Base-by-base conservation (phyloP, 2,888 invertebrate genomes). In the Synergus gifuensis region DNA sequence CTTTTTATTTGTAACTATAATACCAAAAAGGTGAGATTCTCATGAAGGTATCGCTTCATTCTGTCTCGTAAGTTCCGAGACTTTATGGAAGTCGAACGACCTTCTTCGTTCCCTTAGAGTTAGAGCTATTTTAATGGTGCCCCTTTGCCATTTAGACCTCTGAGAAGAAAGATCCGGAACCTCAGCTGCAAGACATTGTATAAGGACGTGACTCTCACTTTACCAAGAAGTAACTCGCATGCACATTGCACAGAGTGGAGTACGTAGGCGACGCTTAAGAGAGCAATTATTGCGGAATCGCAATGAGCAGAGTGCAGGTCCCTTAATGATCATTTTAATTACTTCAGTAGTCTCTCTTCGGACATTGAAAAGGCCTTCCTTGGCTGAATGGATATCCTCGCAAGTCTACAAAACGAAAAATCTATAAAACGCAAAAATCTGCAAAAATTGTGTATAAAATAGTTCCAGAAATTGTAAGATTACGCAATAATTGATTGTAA, bases 231-330 rank as follows among this genome's bases (percentile, higher is more conserved):
- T 36, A 9, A 54, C 46, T 66, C 44, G 5, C 44, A 67, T 46
- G 16, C 54, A 54, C n/a, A 28, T 28, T 28, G 28, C 28, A 28
- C n/a, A 16, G 54, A n/a, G 16, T 16, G n/a, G 16, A 54, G n/a
- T 22, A 46, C 36, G 69, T 73, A 54, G 49, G 49, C 76, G 49
- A 46, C 40, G 76, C 79, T 69, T 73, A 81, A 84, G 82, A 81
- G 83, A 85, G 86, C 82, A 85, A 86, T 87, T 87, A 87, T 83
- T 83, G 81, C 77, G 86, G 85, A 86, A 86, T 86, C 80, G 83
- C 83, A 84, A 85, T 83, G 83, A 80, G 84, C 62, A 54, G 60
- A 77, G 82, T 79, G 83, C 58, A 46, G 54, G 78, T 44, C 49
- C 76, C 78, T 79, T 85, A 82, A 85, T 81, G 78, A 81, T 76